Evolutionary conservation across 2,888 invertebrate genomes (phyloP), one percentile per base, ranked within the genome.

Genomic region (Drosophila monieri): DNA sequence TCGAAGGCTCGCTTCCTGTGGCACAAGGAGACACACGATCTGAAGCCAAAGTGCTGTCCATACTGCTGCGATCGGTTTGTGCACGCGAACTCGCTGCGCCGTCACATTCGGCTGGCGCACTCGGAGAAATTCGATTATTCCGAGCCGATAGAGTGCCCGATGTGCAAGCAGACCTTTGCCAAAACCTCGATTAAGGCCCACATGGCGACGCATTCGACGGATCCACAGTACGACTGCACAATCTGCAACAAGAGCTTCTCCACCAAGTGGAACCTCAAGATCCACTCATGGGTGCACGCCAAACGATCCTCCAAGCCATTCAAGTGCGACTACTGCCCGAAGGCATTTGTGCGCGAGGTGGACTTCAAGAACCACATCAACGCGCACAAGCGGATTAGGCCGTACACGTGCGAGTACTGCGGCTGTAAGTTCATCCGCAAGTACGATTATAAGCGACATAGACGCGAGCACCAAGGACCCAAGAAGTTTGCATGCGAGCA

Each of bases 231-330:
- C 92, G 93, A 94, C 66, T 97, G 97, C 92, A 93, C 94, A 56
- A 94, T 97, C 57, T 97, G 97, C 92, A 95, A 94, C 89, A 97
- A 97, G 90, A 93, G 94, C 30, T 97, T 97, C 92, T 95, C 96
- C 78, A 97, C 97, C 77, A 96, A 96, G 90, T 97, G 97, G 96
- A 97, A 97, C 92, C 93, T 97, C 54, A 96, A 97, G 89, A 93
- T 96, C 78, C 97, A 97, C 92, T 95, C 95, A 76, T 97, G 97
- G 97, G 96, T 96, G 52, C 97, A 97, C 92, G 95, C 95, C 59
- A 95, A 95, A 55, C 94, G 97, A 71, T 95, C 95, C 14, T 94
- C 95, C 27, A 97, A 97, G 89, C 97, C 97, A 0, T 97, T 93
- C 92, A 97, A 97, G 90, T 97, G 97, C 92, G 93, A 93, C 73